Base-by-base conservation (phyloP, 2,888 invertebrate genomes). In the Rhamphomyia laevipes region DNA sequence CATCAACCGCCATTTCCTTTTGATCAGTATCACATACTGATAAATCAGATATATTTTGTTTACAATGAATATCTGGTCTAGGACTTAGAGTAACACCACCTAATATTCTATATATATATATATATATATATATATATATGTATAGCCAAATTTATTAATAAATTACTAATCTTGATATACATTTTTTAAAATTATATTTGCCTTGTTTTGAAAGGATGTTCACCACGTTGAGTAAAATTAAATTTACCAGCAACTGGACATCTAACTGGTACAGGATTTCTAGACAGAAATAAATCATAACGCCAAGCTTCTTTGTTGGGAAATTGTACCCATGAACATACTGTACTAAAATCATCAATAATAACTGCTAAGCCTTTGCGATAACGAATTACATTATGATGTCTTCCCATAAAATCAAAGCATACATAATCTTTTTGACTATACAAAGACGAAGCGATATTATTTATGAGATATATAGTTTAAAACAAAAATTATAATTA, bases 191-290 rank as follows among this genome's bases (percentile, higher is more conserved):
- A 2, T 46, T 21, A 40, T 11, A 45, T 64, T 43, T 50, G 66
- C 68, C 68, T 81, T 0, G 95, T 96, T 72, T 85, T 86, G 63
- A 96, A 95, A 31, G 75, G 80, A 31, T 89, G 84, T 57, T 93
- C 92, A n/a, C 93, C 93, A 59, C 73, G 78, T 71, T 97, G 96
- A 0, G 84, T 82, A 63, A 97, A 97, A 67, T 85, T 88, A 65
- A 92, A 97, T 70, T 96, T 94, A 2, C 97, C 97, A 40, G 94
- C 96, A 2, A 97, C 85, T 0, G 96, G 96, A 68, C 96, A 97
- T 41, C 91, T 80, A 6, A 97, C 86, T 0, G 95, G 86, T 0
- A 88, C 82, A 0, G 96, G 96, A 67, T 89, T 82, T 64, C 82
- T 86, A n/a, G 87, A 84, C 38, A 70, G 75, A 62, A 87, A 85